Percentiles rank a stretch among this genome's conserved stretches.
Conservation (phyloP, 2,797 vertebrate species). For the Poeciliopsis gracilis region DNA sequence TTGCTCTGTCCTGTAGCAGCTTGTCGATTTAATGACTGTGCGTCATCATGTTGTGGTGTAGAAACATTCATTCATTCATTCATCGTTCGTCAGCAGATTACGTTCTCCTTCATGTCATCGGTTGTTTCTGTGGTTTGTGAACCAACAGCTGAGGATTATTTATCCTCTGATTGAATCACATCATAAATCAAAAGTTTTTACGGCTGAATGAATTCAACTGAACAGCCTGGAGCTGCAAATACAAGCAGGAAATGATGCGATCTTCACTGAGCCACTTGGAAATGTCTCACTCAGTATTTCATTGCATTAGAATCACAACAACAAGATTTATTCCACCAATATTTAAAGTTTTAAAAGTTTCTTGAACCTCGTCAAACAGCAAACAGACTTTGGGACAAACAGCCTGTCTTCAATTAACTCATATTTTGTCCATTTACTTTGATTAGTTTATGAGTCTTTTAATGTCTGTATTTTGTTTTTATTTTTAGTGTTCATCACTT, state of each 20-base stretch:
- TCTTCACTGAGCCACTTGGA: neutral
- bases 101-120: neutral
- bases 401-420: too few species aligned
- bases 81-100: conserved; percentile 11
- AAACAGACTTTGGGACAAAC: too few species aligned
- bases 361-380: too few species aligned
- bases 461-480: too few species aligned
- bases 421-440: too few species aligned
- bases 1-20: conserved; percentile 7
- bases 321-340: too few species aligned
- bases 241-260: neutral
- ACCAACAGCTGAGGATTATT: conserved; percentile 13
- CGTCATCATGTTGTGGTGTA: conserved; percentile 6
- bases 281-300: too few species aligned
- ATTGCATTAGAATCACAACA: too few species aligned
- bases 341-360: too few species aligned
- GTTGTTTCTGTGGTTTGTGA: conserved; percentile 28
- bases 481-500: too few species aligned
- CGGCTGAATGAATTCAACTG: neutral
- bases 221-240: neutral
- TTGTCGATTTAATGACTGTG: conserved; percentile 11
- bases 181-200: neutral
- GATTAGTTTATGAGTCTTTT: too few species aligned
- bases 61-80: conserved; percentile 9
- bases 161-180: neutral